Evolutionary conservation across 2,113 vertebrate species (phyloP), one percentile per base, ranked within the genome.

Genomic region (Chionodraco myersi): DNA sequence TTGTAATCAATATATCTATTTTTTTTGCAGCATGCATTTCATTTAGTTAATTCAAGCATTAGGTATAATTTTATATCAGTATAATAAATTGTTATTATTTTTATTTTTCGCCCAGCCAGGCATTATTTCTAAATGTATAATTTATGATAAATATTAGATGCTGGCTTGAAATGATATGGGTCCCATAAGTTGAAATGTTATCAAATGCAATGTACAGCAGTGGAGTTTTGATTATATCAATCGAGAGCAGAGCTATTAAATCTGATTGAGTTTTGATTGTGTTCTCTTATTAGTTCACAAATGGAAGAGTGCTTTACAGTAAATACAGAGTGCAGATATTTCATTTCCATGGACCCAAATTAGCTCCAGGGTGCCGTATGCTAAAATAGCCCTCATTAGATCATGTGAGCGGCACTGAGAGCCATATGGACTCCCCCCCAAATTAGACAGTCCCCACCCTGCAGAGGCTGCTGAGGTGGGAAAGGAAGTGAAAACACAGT

Each of bases 381-480:
- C 78, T 74, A 36, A 81, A 86, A 85, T 78, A 70, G 79, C 13
- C 0, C 54, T 73, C 78, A 80, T 72, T 65, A 59, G 52, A 78
- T 82, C 13, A 3, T 64, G 47, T 56, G 63, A 64, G 52, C 15
- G 26, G 49, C 65, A 62, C 65, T 48, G 12, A 48, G 48, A 64
- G 60, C 75, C 71, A 83, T 77, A 89, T 84, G 72, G 52, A 71
- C 51, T 36, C 69, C 10, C 52, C 66, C 44, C 41, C 41, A 72
- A 79, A 84, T 91, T 75, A 84, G 47, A 81, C n/a, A 58, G 62
- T 76, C 90, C 81, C 80, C 82, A 90, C 84, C 68, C 57, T 75
- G 30, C 52, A 73, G 66, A 77, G 63, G 44, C 59, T 67, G 60
- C 13, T 36, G 48, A 85, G 74, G 45, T 72, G 67, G 56, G 36